phyloP scores from a whole-genome alignment of 2,888 invertebrate genomes.

The Catocala fraxini region DNA sequence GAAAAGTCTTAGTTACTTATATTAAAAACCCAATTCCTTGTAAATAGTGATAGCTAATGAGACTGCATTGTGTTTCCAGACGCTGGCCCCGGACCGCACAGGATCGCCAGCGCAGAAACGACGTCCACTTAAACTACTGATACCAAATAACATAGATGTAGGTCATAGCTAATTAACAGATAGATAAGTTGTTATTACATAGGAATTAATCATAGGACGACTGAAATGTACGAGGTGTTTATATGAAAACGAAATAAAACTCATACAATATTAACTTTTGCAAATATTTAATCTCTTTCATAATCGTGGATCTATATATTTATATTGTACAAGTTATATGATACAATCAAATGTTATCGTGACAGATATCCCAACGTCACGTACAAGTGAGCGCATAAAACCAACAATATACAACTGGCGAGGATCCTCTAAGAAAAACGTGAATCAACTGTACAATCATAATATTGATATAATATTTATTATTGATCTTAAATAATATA shows the following conservation, averaged over 20 bases:
- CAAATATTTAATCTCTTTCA: slow-evolving; percentile 89
- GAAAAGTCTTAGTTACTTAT: too few relatives aligned
- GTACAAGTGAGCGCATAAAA: slow-evolving; percentile 67
- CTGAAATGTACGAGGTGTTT: slow-evolving; percentile 57
- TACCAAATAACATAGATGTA: slow-evolving; percentile 67
- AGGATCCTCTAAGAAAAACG: slow-evolving; percentile 69
- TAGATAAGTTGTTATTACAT: slow-evolving; percentile 59
- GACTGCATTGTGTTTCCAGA: slow-evolving; percentile 63
- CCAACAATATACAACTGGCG: slow-evolving; percentile 72
- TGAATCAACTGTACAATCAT: slow-evolving; percentile 81
- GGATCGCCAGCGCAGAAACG: slow-evolving; percentile 68
- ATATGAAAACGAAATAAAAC: slow-evolving; percentile 71
- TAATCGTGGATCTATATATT: slow-evolving; percentile 89
- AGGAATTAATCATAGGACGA: slow-evolving; percentile 61
- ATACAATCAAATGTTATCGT: slow-evolving; percentile 82
- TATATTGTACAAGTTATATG: slow-evolving; percentile 87
- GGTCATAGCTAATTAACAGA: slow-evolving; percentile 49
- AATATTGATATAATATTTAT: slow-evolving; percentile 74
- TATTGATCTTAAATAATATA: slow-evolving; percentile 82
- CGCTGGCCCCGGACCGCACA: slow-evolving; percentile 89
- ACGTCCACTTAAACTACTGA: slow-evolving; percentile 50
- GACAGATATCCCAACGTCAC: slow-evolving; percentile 72
- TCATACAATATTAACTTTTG: slow-evolving; percentile 82
- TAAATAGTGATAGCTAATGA: background rate
- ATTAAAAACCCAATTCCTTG: too few relatives aligned